Base-by-base conservation (phyloP, 2,113 vertebrate genomes). In the Pachycephala philippinensis region DNA sequence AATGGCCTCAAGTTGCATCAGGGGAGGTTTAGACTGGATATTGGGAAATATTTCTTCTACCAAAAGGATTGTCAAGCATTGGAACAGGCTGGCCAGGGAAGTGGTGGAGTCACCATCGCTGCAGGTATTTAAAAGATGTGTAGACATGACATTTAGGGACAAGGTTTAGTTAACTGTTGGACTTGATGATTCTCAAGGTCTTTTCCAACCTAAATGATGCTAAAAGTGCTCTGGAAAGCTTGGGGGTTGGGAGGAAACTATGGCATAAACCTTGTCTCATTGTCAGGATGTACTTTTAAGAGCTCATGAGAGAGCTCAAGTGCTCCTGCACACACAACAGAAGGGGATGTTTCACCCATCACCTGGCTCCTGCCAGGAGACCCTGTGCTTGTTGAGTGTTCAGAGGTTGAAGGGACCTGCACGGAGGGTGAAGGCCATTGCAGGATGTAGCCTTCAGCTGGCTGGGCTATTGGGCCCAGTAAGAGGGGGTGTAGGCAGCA, bases 231-330 rank as follows among this genome's bases (percentile, higher is more conserved):
- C 37, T 50, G 20, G 11, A 53, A 87, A 78, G 33, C 5, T 9
- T 42, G 8, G 5, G 9, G 7, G 0, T 3, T 50, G 13, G 7
- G 13, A 8, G 5, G 5, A 1, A 61, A 71, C 9, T n/a, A 23
- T 71, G 47, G 8, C 15, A 28, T 66, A 76, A 86, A 45, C n/a
- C 11, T 52, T 59, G 15, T 61, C 15, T 65, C 61, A 35, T 39
- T 69, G 19, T 56, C 40, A 54, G 52, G 18, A 57, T 23, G 10
- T 35, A 22, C 5, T 78, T 74, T 49, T 14, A 40, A n/a, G 54
- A 78, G 35, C 10, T 75, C 14, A 30, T 6, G 7, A 30, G 21
- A 63, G 59, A 90, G 12, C 10, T 63, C 2, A 7, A 42, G 22
- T 26, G 11, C 5, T 26, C 28, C 27, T 52, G 53, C 45, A 61